These are phyloP conservation scores for Nymphalis io DNA, from an alignment of 1,140 invertebrate genomes.

Conservation along the genomic window DNA sequence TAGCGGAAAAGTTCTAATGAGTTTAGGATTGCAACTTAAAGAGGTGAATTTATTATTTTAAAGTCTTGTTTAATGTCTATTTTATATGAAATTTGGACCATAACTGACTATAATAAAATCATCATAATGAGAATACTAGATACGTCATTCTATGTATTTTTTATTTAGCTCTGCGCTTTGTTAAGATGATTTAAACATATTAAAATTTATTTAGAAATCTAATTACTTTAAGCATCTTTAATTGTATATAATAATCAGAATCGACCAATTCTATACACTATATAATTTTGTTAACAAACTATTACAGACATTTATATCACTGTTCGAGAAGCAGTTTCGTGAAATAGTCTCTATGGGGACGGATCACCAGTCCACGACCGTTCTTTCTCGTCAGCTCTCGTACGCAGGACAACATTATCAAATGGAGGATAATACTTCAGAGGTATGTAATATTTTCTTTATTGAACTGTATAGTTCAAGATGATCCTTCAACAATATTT, in stretches of 20 bases:
- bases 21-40: slow-evolving; percentile 72
- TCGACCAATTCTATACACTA: too few species aligned
- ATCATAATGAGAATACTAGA: too few species aligned
- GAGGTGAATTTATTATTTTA: slow-evolving; percentile 38
- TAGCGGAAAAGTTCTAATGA: slow-evolving; percentile 81
- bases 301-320: slow-evolving; percentile 77
- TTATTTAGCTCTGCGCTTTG: too few species aligned
- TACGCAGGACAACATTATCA: slow-evolving; percentile 59
- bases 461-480: too few species aligned
- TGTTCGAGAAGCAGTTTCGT: slow-evolving; percentile 78
- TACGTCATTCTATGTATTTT: too few species aligned
- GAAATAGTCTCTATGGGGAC: slow-evolving; percentile 44
- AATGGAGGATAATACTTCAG: slow-evolving; percentile 57
- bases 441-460: slow-evolving; percentile 41
- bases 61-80: not conserved
- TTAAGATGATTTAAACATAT: too few species aligned
- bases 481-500: not conserved
- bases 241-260: too few species aligned
- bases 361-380: slow-evolving; percentile 25
- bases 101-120: too few species aligned
- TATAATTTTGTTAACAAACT: too few species aligned
- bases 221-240: too few species aligned
- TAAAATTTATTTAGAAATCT: too few species aligned
- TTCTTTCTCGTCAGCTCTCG: slow-evolving; percentile 48
- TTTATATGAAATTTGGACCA: too few species aligned